Evolutionary conservation across 2,888 invertebrate species (phyloP), one percentile per base, ranked within the genome.

Genomic region (Lacanobia wlatinum): DNA sequence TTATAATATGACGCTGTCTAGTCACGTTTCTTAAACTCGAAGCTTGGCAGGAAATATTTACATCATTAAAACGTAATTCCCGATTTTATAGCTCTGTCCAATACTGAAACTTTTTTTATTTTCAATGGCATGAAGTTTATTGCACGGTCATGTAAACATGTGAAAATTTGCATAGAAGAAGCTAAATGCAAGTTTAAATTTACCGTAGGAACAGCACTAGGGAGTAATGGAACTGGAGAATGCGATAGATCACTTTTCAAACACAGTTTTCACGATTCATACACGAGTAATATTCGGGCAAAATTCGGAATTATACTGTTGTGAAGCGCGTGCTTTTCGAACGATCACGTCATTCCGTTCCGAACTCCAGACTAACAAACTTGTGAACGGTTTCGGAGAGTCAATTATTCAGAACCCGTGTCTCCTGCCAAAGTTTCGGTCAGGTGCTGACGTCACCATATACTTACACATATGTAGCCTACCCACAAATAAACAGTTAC

Each of bases 361-460:
- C 92, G 90, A 90, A 90, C 92, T 95, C 94, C 95, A 95, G 95
- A 95, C 95, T 95, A 94, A 93, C 91, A 90, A 93, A 93, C 88
- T 92, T 91, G 88, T 91, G 91, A 92, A 92, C 93, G 91, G 89
- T 92, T 94, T 92, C 89, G 90, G 94, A 93, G 92, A 93, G 91
- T 92, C 94, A 92, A 94, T 94, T 94, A 94, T 94, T 94, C 90
- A 91, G 93, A 92, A 91, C 89, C 89, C 92, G 94, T 92, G 93
- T 94, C 94, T 91, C 94, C 93, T 96, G 96, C 96, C 96, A 96
- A 96, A 95, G 91, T 92, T 95, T 95, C 94, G 87, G 92, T 87
- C 92, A 95, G 93, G 92, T 94, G 92, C 92, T 94, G 90, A 95
- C 96, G 96, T 96, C 96, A 95, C 84, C 84, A 90, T 88, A 87